Conservation (phyloP, 2,888 invertebrate genomes). For the Laspeyria flexula region DNA sequence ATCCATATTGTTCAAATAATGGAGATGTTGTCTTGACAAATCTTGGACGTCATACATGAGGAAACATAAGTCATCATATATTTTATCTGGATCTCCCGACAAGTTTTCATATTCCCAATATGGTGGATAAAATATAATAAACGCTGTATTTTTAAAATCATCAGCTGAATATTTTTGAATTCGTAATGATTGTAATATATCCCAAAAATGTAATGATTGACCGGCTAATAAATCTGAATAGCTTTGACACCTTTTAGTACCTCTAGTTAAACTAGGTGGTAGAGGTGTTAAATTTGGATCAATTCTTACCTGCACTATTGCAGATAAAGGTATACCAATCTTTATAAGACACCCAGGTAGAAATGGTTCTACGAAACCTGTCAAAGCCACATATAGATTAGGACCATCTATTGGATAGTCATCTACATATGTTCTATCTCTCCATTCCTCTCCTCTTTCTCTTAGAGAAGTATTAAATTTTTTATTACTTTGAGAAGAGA, state of each 20-base stretch:
- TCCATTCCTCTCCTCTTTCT: conserved; percentile 84
- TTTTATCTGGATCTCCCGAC: conserved; percentile 66
- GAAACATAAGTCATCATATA: conserved; percentile 82
- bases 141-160: conserved; percentile 72
- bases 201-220: conserved; percentile 70
- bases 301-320: conserved; percentile 75
- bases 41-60: conserved; percentile 85
- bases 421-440: conserved; percentile 81
- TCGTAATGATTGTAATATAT: conserved; percentile 66
- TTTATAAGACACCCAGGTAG: conserved; percentile 63
- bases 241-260: conserved; percentile 73
- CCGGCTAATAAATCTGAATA: conserved; percentile 67
- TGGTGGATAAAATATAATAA: conserved; percentile 74
- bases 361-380: conserved; percentile 77
- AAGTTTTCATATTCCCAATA: conserved; percentile 64
- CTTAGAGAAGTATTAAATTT: conserved; percentile 80
- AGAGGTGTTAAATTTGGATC: conserved; percentile 52
- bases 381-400: conserved; percentile 82
- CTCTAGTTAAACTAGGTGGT: conserved; percentile 60
- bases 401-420: conserved; percentile 84
- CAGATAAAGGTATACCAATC: conserved; percentile 72
- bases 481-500: conserved; percentile 55
- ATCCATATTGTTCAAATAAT: conserved; percentile 80
- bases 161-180: conserved; percentile 60
- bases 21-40: conserved; percentile 74